These are phyloP conservation scores for Alauda arvensis DNA, from an alignment of 2,797 vertebrate species.

Conservation along the genomic window DNA sequence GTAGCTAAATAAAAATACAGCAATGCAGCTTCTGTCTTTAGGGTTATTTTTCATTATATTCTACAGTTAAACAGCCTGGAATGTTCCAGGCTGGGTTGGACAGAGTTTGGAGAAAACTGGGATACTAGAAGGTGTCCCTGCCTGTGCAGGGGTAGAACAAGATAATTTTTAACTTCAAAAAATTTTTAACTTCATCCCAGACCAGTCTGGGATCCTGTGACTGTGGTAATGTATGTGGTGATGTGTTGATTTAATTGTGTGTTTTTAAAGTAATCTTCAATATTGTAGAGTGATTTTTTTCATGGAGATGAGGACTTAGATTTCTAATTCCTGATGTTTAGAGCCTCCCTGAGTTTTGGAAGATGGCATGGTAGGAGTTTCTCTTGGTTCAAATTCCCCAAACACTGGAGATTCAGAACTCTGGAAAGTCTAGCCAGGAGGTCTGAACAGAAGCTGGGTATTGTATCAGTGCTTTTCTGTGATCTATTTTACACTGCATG, in stretches of 20 bases:
- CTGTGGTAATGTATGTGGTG: background rate
- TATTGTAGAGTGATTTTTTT: background rate
- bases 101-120: background rate
- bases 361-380: background rate
- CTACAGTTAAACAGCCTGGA: background rate
- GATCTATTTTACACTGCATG: background rate
- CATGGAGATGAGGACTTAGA: background rate
- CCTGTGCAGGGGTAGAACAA: no score
- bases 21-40: background rate
- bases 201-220: background rate
- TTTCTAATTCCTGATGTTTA: background rate
- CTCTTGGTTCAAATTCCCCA: background rate
- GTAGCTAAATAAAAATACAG: background rate
- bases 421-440: background rate
- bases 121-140: background rate
- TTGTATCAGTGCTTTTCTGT: background rate
- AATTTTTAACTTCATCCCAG: background rate
- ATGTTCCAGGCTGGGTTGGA: background rate
- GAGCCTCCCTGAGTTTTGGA: background rate
- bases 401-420: background rate
- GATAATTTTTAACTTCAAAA: background rate
- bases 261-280: background rate
- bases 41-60: background rate
- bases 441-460: background rate
- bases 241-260: background rate